Evolutionary conservation across 2,888 invertebrate species (phyloP).

Genomic region (Hyposoter didymator): DNA sequence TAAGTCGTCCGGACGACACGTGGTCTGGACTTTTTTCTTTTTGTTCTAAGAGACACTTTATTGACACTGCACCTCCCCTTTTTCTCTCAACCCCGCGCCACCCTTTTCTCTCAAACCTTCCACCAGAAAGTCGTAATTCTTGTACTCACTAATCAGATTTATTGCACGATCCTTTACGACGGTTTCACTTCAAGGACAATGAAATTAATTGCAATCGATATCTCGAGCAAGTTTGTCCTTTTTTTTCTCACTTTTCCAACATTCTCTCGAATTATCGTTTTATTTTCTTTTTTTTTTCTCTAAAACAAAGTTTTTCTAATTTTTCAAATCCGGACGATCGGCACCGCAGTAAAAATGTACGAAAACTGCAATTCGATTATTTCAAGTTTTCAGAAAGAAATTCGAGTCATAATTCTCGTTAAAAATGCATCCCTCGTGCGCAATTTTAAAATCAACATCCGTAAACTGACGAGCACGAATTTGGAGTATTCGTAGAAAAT

Average conservation of each 20-base stretch:
- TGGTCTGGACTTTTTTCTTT: constrained; percentile 28
- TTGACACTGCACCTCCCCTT: constrained; percentile 39
- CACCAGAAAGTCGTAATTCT: constrained; percentile 59
- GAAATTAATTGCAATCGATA: constrained; percentile 67
- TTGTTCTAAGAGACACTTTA: constrained; percentile 27
- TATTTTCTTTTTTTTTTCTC: neutral
- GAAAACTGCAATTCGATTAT: neutral
- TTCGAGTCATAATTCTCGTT: neutral
- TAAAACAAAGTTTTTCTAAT: neutral
- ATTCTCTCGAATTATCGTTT: neutral
- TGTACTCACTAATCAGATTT: constrained; percentile 59
- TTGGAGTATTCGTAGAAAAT: neutral
- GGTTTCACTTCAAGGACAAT: constrained; percentile 57
- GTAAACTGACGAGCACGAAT: neutral
- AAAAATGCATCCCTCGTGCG: neutral
- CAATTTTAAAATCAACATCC: neutral
- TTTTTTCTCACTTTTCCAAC: constrained; percentile 17
- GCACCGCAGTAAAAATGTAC: neutral
- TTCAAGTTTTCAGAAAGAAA: neutral
- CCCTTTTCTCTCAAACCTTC: neutral
- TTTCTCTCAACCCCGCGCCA: neutral
- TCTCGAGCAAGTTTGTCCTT: constrained; percentile 42
- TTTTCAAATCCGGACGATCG: neutral
- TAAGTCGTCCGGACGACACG: constrained; percentile 5
- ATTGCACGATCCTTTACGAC: constrained; percentile 46